phyloP scores from a whole-genome alignment of 2,113 vertebrate genomes.

The Oxygymnocypris stewartii region DNA sequence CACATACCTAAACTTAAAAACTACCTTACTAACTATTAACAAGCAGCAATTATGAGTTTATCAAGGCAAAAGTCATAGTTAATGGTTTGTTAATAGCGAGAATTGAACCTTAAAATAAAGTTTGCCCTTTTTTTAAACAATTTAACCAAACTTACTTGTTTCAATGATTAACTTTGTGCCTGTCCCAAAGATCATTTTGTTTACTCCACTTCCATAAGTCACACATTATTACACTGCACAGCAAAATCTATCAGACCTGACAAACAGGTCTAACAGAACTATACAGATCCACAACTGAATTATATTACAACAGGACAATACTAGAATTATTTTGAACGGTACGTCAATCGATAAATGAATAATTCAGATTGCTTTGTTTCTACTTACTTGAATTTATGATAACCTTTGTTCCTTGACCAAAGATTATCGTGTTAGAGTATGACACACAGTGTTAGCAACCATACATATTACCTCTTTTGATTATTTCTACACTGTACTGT shows the following conservation, averaged over 20 bases:
- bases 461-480: neutral
- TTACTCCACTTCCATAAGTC: conserved; percentile 28
- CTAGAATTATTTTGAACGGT: too few species aligned
- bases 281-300: neutral
- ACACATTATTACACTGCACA: conserved; percentile 40
- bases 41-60: too few species aligned
- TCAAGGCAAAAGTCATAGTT: too few species aligned
- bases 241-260: conserved; percentile 42
- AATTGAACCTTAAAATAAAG: neutral
- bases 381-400: conserved; percentile 58
- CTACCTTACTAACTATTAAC: too few species aligned
- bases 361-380: neutral
- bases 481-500: neutral
- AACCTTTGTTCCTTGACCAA: conserved; percentile 60
- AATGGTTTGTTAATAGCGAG: too few species aligned
- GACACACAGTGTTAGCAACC: neutral
- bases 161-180: conserved; percentile 51
- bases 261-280: neutral
- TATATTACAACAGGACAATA: neutral
- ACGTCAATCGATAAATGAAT: neutral
- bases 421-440: conserved; percentile 30
- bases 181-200: conserved; percentile 47
- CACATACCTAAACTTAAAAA: too few species aligned
- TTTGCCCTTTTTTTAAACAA: neutral
- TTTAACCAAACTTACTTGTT: conserved; percentile 50